Evolutionary conservation across 1,140 invertebrate species (phyloP).

Genomic region (Uloborus diversus): DNA sequence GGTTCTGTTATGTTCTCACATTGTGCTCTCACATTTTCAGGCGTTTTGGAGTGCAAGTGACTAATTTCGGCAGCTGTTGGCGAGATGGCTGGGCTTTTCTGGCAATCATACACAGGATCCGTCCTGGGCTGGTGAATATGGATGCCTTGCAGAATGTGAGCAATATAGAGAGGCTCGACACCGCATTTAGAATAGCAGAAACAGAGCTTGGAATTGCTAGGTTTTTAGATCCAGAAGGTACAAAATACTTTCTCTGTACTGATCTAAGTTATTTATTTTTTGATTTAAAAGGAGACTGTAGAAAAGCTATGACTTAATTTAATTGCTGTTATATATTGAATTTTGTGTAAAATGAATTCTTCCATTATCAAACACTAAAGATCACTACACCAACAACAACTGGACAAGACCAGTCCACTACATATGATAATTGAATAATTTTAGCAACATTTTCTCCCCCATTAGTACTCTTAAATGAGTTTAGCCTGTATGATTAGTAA

Average conservation of each 20-base stretch:
- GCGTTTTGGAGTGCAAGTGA: constrained; percentile 85
- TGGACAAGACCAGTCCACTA: too few species aligned
- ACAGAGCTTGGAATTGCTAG: constrained; percentile 90
- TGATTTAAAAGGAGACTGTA: not conserved
- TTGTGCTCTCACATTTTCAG: too few species aligned
- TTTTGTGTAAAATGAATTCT: too few species aligned
- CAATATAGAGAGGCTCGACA: constrained; percentile 83
- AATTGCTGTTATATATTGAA: too few species aligned
- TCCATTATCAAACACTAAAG: too few species aligned
- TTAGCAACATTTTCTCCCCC: too few species aligned
- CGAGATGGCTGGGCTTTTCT: constrained; percentile 96
- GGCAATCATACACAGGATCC: constrained; percentile 94
- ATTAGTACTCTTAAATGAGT: too few species aligned
- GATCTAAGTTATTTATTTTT: not conserved
- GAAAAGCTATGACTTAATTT: too few species aligned
- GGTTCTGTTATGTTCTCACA: too few species aligned
- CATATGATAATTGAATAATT: too few species aligned
- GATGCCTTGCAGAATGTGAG: constrained; percentile 79
- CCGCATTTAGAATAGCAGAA: constrained; percentile 94
- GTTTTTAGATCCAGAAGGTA: constrained; percentile 86
- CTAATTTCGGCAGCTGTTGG: constrained; percentile 97
- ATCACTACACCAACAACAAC: too few species aligned
- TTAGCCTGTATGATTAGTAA: too few species aligned
- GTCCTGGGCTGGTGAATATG: constrained; percentile 85
- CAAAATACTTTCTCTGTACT: not conserved